Base-by-base conservation (phyloP, 2,888 invertebrate genomes). In the Pheosia tremula region DNA sequence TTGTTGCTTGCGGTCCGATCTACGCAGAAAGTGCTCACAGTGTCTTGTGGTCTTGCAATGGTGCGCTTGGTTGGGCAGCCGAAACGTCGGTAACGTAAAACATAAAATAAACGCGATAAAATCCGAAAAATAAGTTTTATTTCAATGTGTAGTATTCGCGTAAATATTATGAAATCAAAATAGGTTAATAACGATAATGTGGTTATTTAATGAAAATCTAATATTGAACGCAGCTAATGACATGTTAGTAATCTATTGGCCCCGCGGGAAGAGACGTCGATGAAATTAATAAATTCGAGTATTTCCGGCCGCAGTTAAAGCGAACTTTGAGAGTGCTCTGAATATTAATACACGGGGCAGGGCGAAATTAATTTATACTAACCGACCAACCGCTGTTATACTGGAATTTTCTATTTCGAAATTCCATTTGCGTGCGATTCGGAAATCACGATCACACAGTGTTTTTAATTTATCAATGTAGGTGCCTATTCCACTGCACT, bases 291-390 rank as follows among this genome's bases (percentile, higher is more conserved):
- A 90, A 89, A 87, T 88, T 87, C 74, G 81, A 87, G 85, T 88
- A 88, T 88, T 87, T 86, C 86, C 83, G 82, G 83, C 84, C 83
- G 82, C 89, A 87, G 88, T 90, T 88, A 88, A 85, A 89, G 81
- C 85, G 84, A 90, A 91, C 86, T 90, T 90, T 84, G 88, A 79
- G 88, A 91, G 90, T 88, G 92, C 86, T 85, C 89, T 89, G 91
- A 92, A 91, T 92, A 91, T 91, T 91, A 92, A 92, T 89, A 89
- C 85, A 82, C 86, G 86, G 88, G 89, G 88, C 90, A 88, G 88
- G 79, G 79, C 79, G 78, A 89, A 89, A 91, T 91, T 91, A 91
- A 91, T 91, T 91, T 91, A 89, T 89, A 87, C 89, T 82, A 85
- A 85, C 86, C 87, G 79, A 84, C 84, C 84, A 85, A 85, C 82